phyloP scores from a whole-genome alignment of 2,888 invertebrate species.

The Auanema sp. region DNA sequence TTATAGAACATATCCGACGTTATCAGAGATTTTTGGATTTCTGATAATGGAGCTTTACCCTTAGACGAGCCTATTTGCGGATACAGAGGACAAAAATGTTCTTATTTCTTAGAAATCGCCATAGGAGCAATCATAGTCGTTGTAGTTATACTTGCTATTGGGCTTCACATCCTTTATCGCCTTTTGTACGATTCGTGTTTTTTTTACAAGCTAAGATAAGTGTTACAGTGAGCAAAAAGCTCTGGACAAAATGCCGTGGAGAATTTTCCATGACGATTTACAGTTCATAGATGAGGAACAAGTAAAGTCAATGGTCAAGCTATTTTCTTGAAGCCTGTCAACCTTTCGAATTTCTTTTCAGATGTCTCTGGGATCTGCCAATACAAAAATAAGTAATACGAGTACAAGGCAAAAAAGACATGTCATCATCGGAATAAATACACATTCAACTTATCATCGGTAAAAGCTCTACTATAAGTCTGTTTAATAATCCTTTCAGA shows the following conservation, averaged over 20 bases:
- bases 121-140: constrained; percentile 32
- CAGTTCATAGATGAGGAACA: constrained; percentile 60
- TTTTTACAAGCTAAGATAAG: no score
- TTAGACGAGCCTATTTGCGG: constrained; percentile 60
- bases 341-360: constrained; percentile 16
- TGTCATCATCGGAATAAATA: constrained; percentile 58
- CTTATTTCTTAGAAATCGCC: constrained; percentile 55
- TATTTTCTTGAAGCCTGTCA: not conserved
- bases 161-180: not conserved
- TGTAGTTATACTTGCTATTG: constrained; percentile 5
- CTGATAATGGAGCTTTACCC: constrained; percentile 51
- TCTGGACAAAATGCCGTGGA: constrained; percentile 56
- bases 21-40: constrained; percentile 61
- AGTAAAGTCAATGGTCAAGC: constrained; percentile 55
- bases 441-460: constrained; percentile 57
- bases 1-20: constrained; percentile 55
- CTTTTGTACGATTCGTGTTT: not conserved
- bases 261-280: constrained; percentile 57
- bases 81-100: constrained; percentile 50
- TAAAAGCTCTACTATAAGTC: constrained; percentile 1
- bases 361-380: constrained; percentile 55
- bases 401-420: constrained; percentile 54
- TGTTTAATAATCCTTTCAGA: constrained; percentile 15
- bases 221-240: constrained; percentile 40
- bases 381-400: constrained; percentile 58